Evolutionary conservation across 2,797 vertebrate species (phyloP).

Genomic region (Lepus townsendii): DNA sequence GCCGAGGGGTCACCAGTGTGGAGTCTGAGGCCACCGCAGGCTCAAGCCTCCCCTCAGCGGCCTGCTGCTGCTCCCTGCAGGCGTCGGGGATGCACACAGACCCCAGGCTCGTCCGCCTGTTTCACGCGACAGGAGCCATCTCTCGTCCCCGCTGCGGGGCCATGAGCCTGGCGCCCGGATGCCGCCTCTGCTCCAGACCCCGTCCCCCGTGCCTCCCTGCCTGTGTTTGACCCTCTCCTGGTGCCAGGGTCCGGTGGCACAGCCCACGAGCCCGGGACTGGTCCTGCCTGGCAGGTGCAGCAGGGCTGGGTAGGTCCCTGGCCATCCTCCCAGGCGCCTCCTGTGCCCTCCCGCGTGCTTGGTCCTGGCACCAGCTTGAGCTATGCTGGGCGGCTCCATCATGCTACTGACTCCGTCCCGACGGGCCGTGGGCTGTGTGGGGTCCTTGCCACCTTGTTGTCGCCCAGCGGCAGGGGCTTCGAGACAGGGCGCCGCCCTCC

Average conservation of each 20-base stretch:
- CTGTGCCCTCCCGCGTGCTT: accelerated
- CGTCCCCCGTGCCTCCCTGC: background rate
- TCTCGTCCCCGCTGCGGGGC: background rate
- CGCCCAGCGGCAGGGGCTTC: background rate
- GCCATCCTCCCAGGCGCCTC: accelerated
- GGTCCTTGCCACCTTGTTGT: background rate
- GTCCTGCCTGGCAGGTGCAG: background rate
- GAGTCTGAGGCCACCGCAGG: background rate
- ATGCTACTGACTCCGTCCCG: accelerated
- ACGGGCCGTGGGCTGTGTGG: accelerated
- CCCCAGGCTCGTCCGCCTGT: background rate
- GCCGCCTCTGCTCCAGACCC: background rate
- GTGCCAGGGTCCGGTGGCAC: accelerated
- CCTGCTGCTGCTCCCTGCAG: background rate
- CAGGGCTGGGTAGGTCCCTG: background rate
- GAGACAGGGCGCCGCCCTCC: background rate
- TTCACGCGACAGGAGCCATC: background rate
- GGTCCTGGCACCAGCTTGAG: background rate
- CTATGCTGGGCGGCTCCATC: background rate
- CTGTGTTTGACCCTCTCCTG: accelerated
- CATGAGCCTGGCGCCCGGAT: no score
- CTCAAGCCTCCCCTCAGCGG: background rate
- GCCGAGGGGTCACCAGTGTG: background rate
- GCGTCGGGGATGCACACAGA: accelerated
- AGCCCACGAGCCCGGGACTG: background rate